phyloP scores from a whole-genome alignment of 2,888 invertebrate genomes.

The Netelia melanura region DNA sequence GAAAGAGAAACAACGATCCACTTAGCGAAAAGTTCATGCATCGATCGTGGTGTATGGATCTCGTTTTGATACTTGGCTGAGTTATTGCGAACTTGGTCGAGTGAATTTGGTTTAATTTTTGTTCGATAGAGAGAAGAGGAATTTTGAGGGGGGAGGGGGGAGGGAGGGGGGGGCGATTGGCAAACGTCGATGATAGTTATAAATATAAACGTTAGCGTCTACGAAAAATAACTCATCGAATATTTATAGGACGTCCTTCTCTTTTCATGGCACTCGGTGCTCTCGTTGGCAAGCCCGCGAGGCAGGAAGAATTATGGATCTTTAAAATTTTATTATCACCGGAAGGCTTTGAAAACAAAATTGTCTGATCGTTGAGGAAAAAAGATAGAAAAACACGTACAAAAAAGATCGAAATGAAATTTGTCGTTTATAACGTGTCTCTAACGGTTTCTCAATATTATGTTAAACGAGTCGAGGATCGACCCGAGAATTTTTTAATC shows the following conservation, averaged over 20 bases:
- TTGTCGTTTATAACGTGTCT: not conserved
- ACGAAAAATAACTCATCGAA: not conserved
- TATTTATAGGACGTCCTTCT: conserved; percentile 44
- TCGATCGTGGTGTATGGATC: no score
- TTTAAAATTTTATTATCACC: not conserved
- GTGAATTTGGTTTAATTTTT: not conserved
- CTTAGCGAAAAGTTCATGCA: not conserved
- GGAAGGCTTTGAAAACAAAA: not conserved
- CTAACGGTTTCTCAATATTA: not conserved
- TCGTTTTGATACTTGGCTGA: no score
- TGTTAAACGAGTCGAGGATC: conserved; percentile 4
- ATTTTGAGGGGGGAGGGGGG: not conserved
- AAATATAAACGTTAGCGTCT: conserved; percentile 45
- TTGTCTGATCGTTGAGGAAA: no score
- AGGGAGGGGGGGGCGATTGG: not conserved
- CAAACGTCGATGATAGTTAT: conserved; percentile 50
- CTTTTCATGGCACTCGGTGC: not conserved
- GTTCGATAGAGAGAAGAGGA: not conserved
- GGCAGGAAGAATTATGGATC: not conserved
- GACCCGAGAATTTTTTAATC: no score
- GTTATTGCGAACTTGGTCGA: no score
- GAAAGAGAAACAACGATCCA: not conserved
- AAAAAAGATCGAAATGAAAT: not conserved
- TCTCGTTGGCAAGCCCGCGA: not conserved
- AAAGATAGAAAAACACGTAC: not conserved